Conservation (phyloP, 1,140 invertebrate genomes). For the Campoletis sonorensis region DNA sequence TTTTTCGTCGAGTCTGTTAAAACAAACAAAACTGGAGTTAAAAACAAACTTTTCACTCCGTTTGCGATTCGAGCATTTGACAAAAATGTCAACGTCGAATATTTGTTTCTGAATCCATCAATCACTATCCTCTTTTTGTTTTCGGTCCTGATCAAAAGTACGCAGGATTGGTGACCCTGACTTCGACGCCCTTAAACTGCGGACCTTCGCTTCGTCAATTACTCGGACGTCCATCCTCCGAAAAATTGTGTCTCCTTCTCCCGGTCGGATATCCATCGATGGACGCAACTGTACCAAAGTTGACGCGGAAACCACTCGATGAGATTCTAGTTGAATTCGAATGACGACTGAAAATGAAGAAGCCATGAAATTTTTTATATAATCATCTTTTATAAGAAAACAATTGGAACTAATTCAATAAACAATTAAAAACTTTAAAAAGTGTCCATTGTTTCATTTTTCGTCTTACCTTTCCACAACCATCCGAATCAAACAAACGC, state of each 20-base stretch:
- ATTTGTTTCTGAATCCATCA: constrained; percentile 31
- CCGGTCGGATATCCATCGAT: constrained; percentile 89
- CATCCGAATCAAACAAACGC: no score
- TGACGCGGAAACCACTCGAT: constrained; percentile 84
- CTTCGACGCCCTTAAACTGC: constrained; percentile 93
- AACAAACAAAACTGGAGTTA: neutral
- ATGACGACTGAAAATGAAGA: constrained; percentile 6
- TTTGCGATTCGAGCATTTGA: neutral
- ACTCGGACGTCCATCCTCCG: constrained; percentile 84
- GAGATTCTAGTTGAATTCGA: constrained; percentile 83
- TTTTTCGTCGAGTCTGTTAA: neutral
- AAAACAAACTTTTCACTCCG: neutral
- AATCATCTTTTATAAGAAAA: no score
- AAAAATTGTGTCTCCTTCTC: constrained; percentile 88
- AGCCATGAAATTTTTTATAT: no score
- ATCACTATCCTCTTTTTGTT: constrained; percentile 39
- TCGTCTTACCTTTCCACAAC: no score
- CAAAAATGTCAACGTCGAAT: constrained; percentile 22
- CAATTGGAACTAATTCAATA: no score
- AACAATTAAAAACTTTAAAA: no score
- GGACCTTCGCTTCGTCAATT: constrained; percentile 85
- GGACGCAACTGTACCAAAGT: constrained; percentile 87
- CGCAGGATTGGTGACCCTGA: constrained; percentile 89
- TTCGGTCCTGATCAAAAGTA: constrained; percentile 72
- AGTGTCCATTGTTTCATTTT: no score